Conservation (phyloP, 2,888 invertebrate species). For the Chironomus riparius region DNA sequence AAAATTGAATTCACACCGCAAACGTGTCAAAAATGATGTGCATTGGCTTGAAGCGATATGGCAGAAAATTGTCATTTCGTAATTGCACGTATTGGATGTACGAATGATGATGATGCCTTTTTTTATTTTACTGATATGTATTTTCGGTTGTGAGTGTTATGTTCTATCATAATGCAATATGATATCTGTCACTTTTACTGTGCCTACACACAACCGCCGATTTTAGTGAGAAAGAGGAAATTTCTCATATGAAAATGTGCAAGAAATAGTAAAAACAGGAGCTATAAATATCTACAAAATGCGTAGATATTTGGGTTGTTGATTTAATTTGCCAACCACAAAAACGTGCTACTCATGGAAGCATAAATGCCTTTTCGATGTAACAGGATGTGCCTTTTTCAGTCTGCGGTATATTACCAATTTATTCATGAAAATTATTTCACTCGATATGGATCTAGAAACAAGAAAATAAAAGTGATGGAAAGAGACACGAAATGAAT, state of each 20-base stretch:
- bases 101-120: neutral
- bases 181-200: slow-evolving; percentile 6
- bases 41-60: neutral
- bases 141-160: neutral
- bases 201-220: no score
- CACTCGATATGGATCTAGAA: neutral
- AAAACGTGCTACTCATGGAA: neutral
- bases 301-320: neutral
- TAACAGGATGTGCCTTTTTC: slow-evolving; percentile 3
- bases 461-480: neutral
- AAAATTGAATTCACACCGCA: neutral
- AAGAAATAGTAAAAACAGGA: neutral
- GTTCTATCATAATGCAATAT: neutral
- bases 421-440: slow-evolving; percentile 6
- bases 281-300: neutral
- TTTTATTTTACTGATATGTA: neutral
- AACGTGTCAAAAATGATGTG: slow-evolving; percentile 1
- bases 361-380: neutral
- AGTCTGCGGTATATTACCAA: slow-evolving; percentile 6
- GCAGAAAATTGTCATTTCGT: neutral
- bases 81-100: neutral
- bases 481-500: neutral
- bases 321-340: slow-evolving; percentile 5
- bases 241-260: neutral
- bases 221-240: no score